Conservation (phyloP, 2,888 invertebrate genomes). For the Toxonevra muliebris region DNA sequence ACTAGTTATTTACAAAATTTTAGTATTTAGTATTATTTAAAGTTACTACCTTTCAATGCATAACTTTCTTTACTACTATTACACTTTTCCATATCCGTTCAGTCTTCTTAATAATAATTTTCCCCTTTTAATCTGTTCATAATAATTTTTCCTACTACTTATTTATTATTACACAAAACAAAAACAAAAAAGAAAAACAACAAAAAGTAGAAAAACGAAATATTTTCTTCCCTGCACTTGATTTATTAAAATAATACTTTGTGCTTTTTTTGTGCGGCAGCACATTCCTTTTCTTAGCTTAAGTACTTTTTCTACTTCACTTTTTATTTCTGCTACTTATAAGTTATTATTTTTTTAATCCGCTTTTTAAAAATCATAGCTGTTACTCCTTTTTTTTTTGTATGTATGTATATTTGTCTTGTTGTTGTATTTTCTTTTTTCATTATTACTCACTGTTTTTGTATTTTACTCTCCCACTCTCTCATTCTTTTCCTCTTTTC, state of each 20-base stretch:
- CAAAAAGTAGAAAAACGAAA: background rate
- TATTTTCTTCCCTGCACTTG: background rate
- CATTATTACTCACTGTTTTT: slow-evolving; percentile 25
- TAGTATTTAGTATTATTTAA: too few species aligned
- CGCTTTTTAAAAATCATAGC: slow-evolving; percentile 41
- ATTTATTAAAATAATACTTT: slow-evolving; percentile 6
- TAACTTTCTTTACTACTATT: too few species aligned
- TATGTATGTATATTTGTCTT: slow-evolving; percentile 19
- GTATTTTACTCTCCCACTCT: slow-evolving; percentile 36
- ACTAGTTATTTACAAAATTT: too few species aligned
- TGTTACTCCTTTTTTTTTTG: slow-evolving; percentile 32
- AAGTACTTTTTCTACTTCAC: background rate
- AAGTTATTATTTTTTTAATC: slow-evolving; percentile 61
- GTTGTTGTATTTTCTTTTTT: slow-evolving; percentile 25
- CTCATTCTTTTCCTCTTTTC: slow-evolving; percentile 29
- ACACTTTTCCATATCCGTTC: too few species aligned
- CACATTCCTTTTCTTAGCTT: background rate
- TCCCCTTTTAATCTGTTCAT: too few species aligned
- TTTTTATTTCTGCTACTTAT: slow-evolving; percentile 50
- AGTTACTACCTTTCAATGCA: too few species aligned
- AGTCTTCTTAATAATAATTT: too few species aligned
- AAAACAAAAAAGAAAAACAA: background rate
- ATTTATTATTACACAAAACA: too few species aligned
- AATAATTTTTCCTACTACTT: too few species aligned
- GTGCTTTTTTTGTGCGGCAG: background rate